phyloP scores from a whole-genome alignment of 1,140 invertebrate genomes.

The Scylla paramamosain region DNA sequence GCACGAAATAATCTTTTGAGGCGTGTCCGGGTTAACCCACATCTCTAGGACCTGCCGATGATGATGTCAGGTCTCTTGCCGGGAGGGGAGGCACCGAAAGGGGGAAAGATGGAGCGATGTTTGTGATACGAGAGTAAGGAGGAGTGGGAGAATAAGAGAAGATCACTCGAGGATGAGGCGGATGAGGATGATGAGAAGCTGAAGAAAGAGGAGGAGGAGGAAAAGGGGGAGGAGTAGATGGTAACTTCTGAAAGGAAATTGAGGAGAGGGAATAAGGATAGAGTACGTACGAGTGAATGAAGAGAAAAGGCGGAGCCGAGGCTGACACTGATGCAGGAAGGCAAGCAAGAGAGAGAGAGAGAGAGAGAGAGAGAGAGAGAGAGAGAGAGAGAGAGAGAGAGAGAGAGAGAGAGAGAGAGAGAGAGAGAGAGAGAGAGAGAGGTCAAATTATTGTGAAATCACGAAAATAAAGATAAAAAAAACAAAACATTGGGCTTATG shows the following conservation, averaged over 20 bases:
- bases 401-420: not conserved
- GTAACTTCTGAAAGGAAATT: not conserved
- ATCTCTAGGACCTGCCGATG: not conserved
- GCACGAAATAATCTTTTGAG: not conserved
- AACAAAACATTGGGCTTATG: not conserved
- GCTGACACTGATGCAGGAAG: not conserved
- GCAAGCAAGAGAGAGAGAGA: not conserved
- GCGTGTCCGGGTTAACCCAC: not conserved
- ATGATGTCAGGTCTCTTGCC: not conserved
- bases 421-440: not conserved
- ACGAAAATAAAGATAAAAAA: not conserved
- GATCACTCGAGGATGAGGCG: too few species aligned
- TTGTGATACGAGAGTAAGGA: not conserved
- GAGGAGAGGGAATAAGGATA: not conserved
- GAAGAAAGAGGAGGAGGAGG: not conserved
- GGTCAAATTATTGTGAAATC: not conserved
- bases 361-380: not conserved
- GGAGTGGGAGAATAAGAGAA: too few species aligned
- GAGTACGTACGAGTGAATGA: not conserved
- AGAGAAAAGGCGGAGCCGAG: not conserved
- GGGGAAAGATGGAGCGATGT: too few species aligned
- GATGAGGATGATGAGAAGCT: too few species aligned
- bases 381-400: not conserved
- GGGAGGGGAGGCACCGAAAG: not conserved
- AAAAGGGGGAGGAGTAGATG: not conserved